A percentile compares a stretch with the other conserved stretches of the same genome.
Conservation (phyloP, 2,888 invertebrate species). For the Macrostomum cliftonense region DNA sequence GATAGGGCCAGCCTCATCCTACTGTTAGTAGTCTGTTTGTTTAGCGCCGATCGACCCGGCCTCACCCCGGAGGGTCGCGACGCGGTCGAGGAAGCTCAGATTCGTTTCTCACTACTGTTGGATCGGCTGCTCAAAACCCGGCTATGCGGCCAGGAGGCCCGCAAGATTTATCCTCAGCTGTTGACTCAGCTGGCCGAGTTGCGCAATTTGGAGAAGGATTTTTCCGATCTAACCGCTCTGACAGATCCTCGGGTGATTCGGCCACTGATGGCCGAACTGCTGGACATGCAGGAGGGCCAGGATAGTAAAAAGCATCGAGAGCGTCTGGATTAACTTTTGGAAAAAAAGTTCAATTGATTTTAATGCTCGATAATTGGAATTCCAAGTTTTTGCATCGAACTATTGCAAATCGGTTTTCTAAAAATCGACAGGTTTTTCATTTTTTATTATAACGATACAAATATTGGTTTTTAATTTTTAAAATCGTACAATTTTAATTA, state of each 20-base stretch:
- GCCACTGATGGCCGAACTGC: conserved; percentile 79
- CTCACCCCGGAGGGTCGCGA: conserved; percentile 40
- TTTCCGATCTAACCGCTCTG: conserved; percentile 73
- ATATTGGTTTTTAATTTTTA: too few species aligned
- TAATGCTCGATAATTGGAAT: too few species aligned
- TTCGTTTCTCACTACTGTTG: conserved; percentile 32
- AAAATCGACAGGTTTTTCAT: too few species aligned
- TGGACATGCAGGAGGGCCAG: conserved; percentile 48
- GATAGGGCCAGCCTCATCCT: conserved; percentile 81
- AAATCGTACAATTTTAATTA: too few species aligned
- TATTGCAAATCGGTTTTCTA: too few species aligned
- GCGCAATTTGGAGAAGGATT: conserved; percentile 69
- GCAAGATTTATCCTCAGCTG: conserved; percentile 40
- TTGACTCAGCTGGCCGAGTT: conserved; percentile 79
- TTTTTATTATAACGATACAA: too few species aligned
- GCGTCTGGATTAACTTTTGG: too few species aligned
- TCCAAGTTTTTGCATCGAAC: too few species aligned
- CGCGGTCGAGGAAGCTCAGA: conserved; percentile 31
- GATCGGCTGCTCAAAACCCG: conserved; percentile 31
- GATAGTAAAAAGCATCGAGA: not conserved
- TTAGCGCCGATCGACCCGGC: conserved; percentile 61
- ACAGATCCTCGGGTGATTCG: conserved; percentile 79
- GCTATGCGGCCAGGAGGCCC: conserved; percentile 22
- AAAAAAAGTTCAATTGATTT: too few species aligned
- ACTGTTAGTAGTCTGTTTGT: conserved; percentile 72